Percentiles rank a stretch among this genome's conserved stretches.
These are phyloP conservation scores for Cheilosia soror DNA, from an alignment of 2,888 invertebrate species.

Conservation along the genomic window DNA sequence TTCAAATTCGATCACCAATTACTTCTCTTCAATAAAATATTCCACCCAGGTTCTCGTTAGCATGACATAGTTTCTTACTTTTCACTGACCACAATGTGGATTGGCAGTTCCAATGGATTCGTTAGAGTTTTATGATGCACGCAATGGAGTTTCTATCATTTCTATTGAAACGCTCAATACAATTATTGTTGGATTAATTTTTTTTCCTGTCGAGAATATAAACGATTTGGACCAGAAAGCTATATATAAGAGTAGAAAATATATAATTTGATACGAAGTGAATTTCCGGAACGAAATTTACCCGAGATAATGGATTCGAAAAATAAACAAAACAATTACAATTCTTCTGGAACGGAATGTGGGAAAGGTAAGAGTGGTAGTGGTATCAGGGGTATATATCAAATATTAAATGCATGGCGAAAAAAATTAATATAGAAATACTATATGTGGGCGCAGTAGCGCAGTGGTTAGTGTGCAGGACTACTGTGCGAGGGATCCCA, in stretches of 20 bases:
- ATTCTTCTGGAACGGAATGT: too few species aligned
- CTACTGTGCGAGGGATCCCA: too few species aligned
- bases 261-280: neutral
- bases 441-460: too few species aligned
- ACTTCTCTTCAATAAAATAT: slow-evolving; percentile 29
- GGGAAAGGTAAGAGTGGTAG: too few species aligned
- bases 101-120: slow-evolving; percentile 10
- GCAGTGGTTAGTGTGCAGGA: too few species aligned
- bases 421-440: too few species aligned
- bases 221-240: slow-evolving; percentile 13
- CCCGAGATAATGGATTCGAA: too few species aligned
- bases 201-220: slow-evolving; percentile 19
- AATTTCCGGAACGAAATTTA: neutral
- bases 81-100: slow-evolving; percentile 10
- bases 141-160: slow-evolving; percentile 26
- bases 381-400: too few species aligned
- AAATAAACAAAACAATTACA: too few species aligned
- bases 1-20: neutral
- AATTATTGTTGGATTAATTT: neutral
- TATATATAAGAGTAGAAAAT: neutral
- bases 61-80: slow-evolving; percentile 45
- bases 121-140: slow-evolving; percentile 16
- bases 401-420: too few species aligned
- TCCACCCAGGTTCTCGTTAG: slow-evolving; percentile 20
- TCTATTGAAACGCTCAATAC: slow-evolving; percentile 8